Base-by-base conservation (phyloP, 2,888 invertebrate genomes). In the Patella pellucida region DNA sequence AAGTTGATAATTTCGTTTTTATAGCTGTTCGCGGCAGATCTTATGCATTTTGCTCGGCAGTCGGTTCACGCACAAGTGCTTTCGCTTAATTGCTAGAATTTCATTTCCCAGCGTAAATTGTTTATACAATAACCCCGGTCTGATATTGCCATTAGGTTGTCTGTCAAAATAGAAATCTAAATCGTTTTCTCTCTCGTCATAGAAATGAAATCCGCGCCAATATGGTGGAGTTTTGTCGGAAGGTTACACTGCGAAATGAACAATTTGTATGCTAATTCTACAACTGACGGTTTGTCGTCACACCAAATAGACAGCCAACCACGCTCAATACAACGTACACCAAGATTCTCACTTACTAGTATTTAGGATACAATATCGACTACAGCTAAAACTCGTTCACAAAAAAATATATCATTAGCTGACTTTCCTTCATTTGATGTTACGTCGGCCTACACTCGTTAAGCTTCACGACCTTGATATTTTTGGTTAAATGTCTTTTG, bases 1-100 rank as follows among this genome's bases (percentile, higher is more conserved):
- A 62, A 62, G 62, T 62, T 62, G 62, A 62, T 62, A 62, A 62
- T 62, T 62, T 62, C 62, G 62, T 62, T 62, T 62, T 62, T 62
- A 62, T 62, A 62, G 62, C 62, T 62, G 62, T 62, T 62, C 62
- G 23, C 62, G 62, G 23, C 23, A 62, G 19, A 62, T 23, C 62
- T 62, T 62, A 62, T 62, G 62, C 62, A 62, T 62, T 62, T 62
- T 62, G 11, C 62, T 62, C 62, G 19, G 19, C 62, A 62, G 62
- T 62, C 62, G 23, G 19, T 62, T 62, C 62, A 62, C 62, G 62
- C 62, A 62, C 62, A 62, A 62, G 62, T 62, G 62, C 62, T 62
- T 62, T 62, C 62, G 62, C 62, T 23, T 62, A 62, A 62, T 62
- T 62, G 62, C 62, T 62, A 62, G 62, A 62, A 62, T 62, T 62